Evolutionary conservation across 1,140 invertebrate genomes (phyloP).

Genomic region (Drosophila hydei): DNA sequence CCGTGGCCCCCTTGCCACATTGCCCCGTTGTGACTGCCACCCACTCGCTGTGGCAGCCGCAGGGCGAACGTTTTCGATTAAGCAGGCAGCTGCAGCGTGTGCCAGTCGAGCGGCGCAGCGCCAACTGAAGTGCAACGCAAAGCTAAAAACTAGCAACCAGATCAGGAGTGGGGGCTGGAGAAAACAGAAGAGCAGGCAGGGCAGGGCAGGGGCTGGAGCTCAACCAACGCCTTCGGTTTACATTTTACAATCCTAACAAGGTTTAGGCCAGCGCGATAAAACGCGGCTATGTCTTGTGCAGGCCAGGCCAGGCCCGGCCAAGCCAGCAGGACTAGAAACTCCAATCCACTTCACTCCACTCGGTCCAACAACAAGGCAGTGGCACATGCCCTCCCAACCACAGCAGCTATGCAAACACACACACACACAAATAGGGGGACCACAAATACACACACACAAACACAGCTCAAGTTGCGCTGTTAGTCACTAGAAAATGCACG

Average conservation of each 20-base stretch:
- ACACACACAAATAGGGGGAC: conserved; percentile 18
- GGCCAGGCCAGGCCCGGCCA: neutral
- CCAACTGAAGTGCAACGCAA: conserved; percentile 46
- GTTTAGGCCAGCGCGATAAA: conserved; percentile 74
- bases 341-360: neutral
- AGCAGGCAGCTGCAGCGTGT: conserved; percentile 59
- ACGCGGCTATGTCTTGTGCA: conserved; percentile 5
- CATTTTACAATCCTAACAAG: conserved; percentile 82
- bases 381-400: conserved; percentile 69
- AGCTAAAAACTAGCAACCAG: conserved; percentile 4
- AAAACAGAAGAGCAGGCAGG: neutral
- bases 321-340: neutral
- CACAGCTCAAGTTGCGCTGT: conserved; percentile 11
- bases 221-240: conserved; percentile 78
- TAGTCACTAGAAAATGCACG: neutral
- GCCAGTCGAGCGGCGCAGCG: conserved; percentile 58
- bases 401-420: conserved; percentile 69
- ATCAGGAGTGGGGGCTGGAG: conserved; percentile 1
- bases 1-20: neutral
- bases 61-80: conserved; percentile 76
- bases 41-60: conserved; percentile 57
- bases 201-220: conserved; percentile 2
- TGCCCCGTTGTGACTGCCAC: neutral
- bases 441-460: conserved; percentile 39
- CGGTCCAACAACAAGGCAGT: conserved; percentile 39